Conservation (phyloP, 2,888 invertebrate species). For the Adelognathus sp. region DNA sequence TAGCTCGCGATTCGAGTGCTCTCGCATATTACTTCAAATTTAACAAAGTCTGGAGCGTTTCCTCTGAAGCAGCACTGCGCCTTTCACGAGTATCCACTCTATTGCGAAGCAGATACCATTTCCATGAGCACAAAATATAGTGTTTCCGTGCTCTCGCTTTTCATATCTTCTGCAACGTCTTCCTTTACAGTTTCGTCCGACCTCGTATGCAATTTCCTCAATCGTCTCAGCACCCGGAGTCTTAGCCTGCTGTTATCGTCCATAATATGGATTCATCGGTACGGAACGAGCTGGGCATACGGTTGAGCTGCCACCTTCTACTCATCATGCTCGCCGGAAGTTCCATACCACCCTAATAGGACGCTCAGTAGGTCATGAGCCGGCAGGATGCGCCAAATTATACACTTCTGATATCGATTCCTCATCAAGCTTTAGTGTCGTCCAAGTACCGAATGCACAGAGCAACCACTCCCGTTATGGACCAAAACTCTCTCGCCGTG, state of each 20-base stretch:
- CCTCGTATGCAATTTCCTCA: not conserved
- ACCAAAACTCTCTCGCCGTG: not conserved
- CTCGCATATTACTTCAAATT: not conserved
- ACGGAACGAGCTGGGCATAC: not conserved
- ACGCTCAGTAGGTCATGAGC: not conserved
- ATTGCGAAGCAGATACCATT: not conserved
- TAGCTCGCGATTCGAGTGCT: not conserved
- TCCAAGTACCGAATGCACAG: constrained; percentile 3
- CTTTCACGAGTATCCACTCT: not conserved
- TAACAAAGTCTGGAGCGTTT: not conserved
- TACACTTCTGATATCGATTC: constrained; percentile 14
- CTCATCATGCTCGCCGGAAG: not conserved
- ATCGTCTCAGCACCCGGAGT: not conserved
- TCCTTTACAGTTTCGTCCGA: too few relatives aligned
- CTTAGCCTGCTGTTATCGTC: not conserved
- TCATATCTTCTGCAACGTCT: not conserved
- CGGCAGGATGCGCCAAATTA: not conserved
- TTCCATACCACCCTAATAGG: not conserved
- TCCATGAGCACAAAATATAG: not conserved
- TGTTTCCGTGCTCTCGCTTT: not conserved
- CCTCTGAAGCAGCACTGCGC: not conserved
- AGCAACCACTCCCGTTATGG: not conserved
- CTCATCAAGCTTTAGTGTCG: constrained; percentile 9
- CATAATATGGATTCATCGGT: not conserved
- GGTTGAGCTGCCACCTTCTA: not conserved